Percentiles rank a stretch among this genome's conserved stretches.
Conservation (phyloP, 2,113 vertebrate species). For the Burhinus bistriatus region DNA sequence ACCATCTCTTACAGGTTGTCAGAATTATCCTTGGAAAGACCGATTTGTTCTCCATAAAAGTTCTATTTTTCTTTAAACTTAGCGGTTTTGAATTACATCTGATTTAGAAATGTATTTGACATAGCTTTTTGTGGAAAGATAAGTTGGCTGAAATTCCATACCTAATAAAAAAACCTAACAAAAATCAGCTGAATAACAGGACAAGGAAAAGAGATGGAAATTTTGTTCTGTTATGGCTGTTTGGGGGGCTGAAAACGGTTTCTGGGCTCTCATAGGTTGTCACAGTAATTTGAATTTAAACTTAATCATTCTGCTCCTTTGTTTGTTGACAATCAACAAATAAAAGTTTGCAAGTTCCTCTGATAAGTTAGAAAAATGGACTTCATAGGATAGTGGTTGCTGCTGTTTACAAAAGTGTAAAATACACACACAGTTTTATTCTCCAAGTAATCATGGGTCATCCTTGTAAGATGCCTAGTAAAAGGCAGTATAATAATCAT, state of each 20-base stretch:
- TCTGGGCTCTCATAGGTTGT: not conserved
- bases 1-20: not conserved
- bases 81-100: not conserved
- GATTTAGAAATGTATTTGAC: not conserved
- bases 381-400: not conserved
- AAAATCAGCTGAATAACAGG: not conserved
- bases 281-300: not conserved
- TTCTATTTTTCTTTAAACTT: not conserved
- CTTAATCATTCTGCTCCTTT: not conserved
- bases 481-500: not conserved
- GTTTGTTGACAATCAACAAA: not conserved
- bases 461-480: not conserved
- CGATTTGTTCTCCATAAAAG: not conserved
- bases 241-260: not conserved
- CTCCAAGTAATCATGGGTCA: not conserved
- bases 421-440: not conserved
- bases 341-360: not conserved
- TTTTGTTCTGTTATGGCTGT: not conserved
- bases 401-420: not conserved
- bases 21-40: not conserved
- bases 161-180: not conserved
- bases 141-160: not conserved
- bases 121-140: not conserved
- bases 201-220: not conserved
- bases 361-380: not conserved